Base-by-base conservation (phyloP, 2,888 invertebrate genomes). In the Orthosia cruda region DNA sequence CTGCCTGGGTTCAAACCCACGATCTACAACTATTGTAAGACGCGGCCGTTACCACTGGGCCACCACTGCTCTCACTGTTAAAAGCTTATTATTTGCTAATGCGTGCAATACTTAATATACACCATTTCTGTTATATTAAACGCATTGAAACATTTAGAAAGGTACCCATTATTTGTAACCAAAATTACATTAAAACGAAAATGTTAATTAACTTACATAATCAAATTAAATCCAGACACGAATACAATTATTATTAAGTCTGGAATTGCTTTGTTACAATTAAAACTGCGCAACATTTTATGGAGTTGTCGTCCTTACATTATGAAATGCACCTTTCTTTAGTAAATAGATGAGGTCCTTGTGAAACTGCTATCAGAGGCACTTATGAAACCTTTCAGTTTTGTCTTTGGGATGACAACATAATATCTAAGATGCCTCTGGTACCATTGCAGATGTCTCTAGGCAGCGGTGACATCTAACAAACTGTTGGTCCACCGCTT, bases 151-250 rank as follows among this genome's bases (percentile, higher is more conserved):
- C 40, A 47, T 49, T 18, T n/a, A n/a, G 4, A 32, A 32, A 32
- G 32, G 32, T 32, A 32, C 32, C 7, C 32, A 7, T 7, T 32
- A 58, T 63, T 71, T 52, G 20, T 15, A 50, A 20, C 7, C 18
- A 13, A 50, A 50, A 74, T 47, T 13, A 63, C 16, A 9, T 9
- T 40, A 2, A 67, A 68, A 45, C 16, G 0, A 45, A 9, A 55
- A 47, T 62, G 23, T 32, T 54, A 70, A 63, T 66, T 74, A 47
- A 52, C 0, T 70, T 74, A 47, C 70, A 40, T 52, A 63, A 79
- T 68, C 32, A 63, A 68, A 61, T 79, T 68, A 52, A 18, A 52
- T 75, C 0, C 0, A 16, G 52, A 3, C 80, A 80, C 80, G 81
- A 81, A 63, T 16, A 69, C 52, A 62, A 70, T 63, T 59, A 13